These are phyloP conservation scores for Pterobdella sp. DNA, from an alignment of 2,888 invertebrate genomes.

Conservation along the genomic window DNA sequence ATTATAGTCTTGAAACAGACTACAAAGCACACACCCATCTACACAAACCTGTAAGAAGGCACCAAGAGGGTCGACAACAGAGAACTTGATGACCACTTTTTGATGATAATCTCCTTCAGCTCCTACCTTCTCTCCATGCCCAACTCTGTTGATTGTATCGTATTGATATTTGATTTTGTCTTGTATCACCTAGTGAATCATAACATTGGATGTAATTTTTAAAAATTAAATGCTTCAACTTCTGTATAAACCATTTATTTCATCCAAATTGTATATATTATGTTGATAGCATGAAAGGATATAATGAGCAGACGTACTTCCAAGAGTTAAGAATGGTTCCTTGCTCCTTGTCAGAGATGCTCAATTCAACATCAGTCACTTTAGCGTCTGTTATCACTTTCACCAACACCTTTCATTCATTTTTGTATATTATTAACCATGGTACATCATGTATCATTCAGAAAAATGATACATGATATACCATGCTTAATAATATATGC, in stretches of 20 bases:
- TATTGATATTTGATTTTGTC: background rate
- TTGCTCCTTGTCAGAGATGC: conserved; percentile 81
- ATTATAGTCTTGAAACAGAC: too few species aligned
- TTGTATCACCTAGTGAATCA: background rate
- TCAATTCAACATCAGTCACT: conserved; percentile 72
- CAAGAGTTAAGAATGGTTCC: conserved; percentile 70
- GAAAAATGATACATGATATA: too few species aligned
- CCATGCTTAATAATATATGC: too few species aligned
- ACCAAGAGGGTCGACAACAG: conserved; percentile 64
- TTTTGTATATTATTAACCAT: too few species aligned
- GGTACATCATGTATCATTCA: too few species aligned
- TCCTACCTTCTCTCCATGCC: conserved; percentile 65
- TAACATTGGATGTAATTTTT: too few species aligned
- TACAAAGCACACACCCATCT: too few species aligned
- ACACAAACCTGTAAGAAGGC: conserved; percentile 41
- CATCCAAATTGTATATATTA: too few species aligned
- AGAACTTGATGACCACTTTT: conserved; percentile 73
- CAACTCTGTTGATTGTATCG: conserved; percentile 55
- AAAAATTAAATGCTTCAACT: too few species aligned
- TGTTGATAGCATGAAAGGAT: too few species aligned
- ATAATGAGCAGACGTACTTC: conserved; percentile 55
- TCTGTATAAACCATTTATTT: too few species aligned
- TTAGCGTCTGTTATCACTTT: conserved; percentile 50
- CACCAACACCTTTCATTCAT: conserved; percentile 45
- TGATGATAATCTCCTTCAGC: conserved; percentile 82